These are phyloP conservation scores for Drosophila crucigera DNA, from an alignment of 2,888 invertebrate genomes.

Conservation along the genomic window DNA sequence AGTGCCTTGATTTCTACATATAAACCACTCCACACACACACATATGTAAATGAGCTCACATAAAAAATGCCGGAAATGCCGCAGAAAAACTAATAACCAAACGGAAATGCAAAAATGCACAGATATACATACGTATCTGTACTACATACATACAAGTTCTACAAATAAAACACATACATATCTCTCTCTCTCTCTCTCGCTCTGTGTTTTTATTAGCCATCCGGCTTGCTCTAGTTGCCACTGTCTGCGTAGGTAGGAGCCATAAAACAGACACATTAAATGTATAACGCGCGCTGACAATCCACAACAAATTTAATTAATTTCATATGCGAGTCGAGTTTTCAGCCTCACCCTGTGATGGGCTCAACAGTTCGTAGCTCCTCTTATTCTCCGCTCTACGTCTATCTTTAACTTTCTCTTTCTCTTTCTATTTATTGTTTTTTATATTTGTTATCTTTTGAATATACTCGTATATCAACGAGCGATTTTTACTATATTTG, in stretches of 20 bases:
- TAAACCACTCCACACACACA: slow-evolving; percentile 23
- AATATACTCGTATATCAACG: slow-evolving; percentile 34
- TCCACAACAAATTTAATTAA: slow-evolving; percentile 73
- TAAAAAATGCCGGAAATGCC: slow-evolving; percentile 74
- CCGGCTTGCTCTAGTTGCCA: not conserved
- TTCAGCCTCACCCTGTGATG: slow-evolving; percentile 23
- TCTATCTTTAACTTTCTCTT: not conserved
- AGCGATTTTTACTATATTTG: slow-evolving; percentile 36
- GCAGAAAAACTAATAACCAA: slow-evolving; percentile 77
- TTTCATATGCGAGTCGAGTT: slow-evolving; percentile 71
- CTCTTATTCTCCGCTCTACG: not conserved
- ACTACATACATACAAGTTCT: slow-evolving; percentile 10
- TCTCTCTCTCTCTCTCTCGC: not conserved
- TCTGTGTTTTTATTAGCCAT: not conserved
- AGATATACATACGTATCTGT: slow-evolving; percentile 20
- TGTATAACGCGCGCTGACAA: slow-evolving; percentile 60
- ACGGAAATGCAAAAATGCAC: slow-evolving; percentile 76
- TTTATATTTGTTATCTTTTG: not conserved
- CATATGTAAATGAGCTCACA: slow-evolving; percentile 12
- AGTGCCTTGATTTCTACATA: slow-evolving; percentile 43
- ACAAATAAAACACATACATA: not conserved
- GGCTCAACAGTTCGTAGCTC: slow-evolving; percentile 10
- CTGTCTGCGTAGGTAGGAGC: slow-evolving; percentile 55
- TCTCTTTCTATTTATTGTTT: not conserved
- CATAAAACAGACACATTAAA: slow-evolving; percentile 81